A percentile compares a stretch with the other conserved stretches of the same genome.
phyloP scores from a whole-genome alignment of 2,797 vertebrate species.

The Myotis planiceps region DNA sequence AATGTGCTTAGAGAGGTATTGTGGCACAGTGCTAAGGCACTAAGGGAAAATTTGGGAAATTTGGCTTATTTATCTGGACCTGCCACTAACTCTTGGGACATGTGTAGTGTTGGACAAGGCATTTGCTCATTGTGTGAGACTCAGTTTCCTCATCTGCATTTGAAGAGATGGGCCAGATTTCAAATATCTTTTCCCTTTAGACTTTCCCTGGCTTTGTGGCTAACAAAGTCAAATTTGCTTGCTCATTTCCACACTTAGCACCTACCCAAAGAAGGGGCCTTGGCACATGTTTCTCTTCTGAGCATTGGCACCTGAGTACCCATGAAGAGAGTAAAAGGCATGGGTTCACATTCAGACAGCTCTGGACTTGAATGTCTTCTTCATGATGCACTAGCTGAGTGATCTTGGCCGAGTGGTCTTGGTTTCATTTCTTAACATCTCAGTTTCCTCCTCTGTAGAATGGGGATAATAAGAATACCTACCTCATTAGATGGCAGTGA shows the following conservation, averaged over 20 bases:
- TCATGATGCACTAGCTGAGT: neutral
- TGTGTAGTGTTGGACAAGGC: neutral
- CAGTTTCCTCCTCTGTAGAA: neutral
- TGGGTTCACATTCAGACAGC: neutral
- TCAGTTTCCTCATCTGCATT: neutral
- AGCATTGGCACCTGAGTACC: neutral
- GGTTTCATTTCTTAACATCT: neutral
- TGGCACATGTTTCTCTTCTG: neutral
- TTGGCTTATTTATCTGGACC: neutral
- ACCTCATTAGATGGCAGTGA: neutral
- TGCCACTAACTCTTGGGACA: neutral
- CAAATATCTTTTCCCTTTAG: neutral
- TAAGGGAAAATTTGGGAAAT: neutral
- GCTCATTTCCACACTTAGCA: neutral
- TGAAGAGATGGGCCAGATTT: neutral
- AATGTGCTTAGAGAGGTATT: neutral
- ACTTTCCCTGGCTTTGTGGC: neutral
- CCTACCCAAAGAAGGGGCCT: neutral
- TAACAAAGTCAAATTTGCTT: neutral
- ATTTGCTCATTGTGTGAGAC: neutral
- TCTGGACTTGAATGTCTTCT: neutral
- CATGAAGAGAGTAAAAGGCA: neutral
- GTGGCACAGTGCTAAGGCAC: rapidly evolving
- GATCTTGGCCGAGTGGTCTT: neutral
- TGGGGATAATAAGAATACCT: neutral